Evolutionary conservation across 2,797 vertebrate genomes (phyloP).

Genomic region (Chaunax sp.): DNA sequence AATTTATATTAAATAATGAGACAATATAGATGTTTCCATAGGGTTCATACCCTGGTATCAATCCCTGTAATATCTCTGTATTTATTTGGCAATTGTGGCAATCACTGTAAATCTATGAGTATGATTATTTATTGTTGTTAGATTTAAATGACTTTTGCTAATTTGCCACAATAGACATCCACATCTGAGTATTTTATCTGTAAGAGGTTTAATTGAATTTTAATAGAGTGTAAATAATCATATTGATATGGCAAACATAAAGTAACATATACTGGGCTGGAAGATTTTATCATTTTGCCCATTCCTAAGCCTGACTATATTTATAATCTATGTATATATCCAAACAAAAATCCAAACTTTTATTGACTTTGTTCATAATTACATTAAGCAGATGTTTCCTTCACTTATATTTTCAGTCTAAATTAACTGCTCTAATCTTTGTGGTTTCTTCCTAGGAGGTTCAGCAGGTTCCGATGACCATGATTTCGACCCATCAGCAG

Average conservation of each 20-base stretch:
- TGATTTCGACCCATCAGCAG: conserved; percentile 97
- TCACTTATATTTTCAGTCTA: background rate
- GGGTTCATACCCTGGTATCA: background rate
- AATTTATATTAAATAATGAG: background rate
- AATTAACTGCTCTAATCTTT: background rate
- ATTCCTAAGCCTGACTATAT: background rate
- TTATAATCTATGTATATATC: background rate
- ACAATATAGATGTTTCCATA: background rate
- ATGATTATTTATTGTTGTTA: background rate
- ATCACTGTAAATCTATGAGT: background rate
- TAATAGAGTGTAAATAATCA: background rate
- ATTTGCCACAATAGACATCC: background rate
- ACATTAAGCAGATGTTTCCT: background rate
- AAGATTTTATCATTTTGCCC: background rate
- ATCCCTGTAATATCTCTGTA: background rate
- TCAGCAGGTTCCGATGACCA: conserved; percentile 93
- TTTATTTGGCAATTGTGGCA: background rate
- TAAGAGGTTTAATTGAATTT: background rate
- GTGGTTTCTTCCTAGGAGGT: conserved; percentile 80
- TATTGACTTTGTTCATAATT: no score
- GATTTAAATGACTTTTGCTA: background rate
- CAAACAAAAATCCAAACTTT: background rate
- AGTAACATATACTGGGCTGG: background rate
- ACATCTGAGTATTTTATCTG: background rate
- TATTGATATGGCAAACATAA: background rate